Evolutionary conservation across 2,113 vertebrate species (phyloP), one percentile per base, ranked within the genome.

Genomic region (Caloenas nicobarica): DNA sequence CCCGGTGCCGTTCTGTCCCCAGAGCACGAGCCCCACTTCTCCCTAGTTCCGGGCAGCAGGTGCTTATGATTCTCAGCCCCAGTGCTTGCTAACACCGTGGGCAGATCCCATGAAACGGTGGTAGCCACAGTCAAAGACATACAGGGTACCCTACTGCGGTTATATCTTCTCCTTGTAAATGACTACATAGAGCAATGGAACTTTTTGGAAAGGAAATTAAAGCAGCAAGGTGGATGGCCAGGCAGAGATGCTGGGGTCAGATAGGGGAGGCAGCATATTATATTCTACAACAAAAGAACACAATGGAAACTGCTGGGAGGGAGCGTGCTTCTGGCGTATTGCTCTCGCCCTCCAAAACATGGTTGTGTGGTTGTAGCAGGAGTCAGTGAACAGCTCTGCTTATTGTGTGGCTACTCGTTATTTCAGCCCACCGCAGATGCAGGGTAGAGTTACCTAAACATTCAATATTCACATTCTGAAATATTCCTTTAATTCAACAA

Each of bases 401-500:
- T 40, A 16, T 57, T 53, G 31, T 53, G 65, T 15, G 61, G 48
- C 48, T 87, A 11, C 70, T 78, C 4, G 7, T 70, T 79, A 57
- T 42, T 87, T 50, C 91, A 81, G 81, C 86, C 81, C 42, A 72
- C 42, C 0, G 0, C 83, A 79, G 69, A 25, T 54, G 58, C 17
- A 3, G 46, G 14, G 53, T 36, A 60, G 61, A 86, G 68, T 60
- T 79, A 65, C 85, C 85, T 88, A 48, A 85, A 65, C 29, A 34
- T 33, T 71, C 73, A 65, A 72, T 80, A 89, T 57, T 91, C 77
- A 36, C 36, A 40, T 82, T 72, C 84, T 82, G 74, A 92, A 84
- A 89, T 72, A 65, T 19, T 92, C 44, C 79, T 89, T 89, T 89
- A 81, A 96, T 91, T 94, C 36, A 25, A 38, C n/a, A 58, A 8